Percentiles rank a stretch among this genome's conserved stretches.
Conservation (phyloP, 1,140 invertebrate species). For the Chelonus insularis region DNA sequence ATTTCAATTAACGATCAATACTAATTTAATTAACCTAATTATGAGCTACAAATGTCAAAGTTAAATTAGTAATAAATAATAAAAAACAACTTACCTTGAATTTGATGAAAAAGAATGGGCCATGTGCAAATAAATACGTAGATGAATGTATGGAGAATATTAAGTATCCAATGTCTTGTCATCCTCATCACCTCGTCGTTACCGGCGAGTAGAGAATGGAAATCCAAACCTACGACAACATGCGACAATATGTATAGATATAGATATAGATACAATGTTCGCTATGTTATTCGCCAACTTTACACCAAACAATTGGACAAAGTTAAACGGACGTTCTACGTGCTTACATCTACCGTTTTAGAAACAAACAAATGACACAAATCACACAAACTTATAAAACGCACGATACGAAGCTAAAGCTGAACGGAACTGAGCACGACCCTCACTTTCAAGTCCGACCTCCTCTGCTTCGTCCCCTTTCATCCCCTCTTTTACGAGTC, state of each 20-base stretch:
- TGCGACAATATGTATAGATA: no score
- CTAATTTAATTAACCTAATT: no score
- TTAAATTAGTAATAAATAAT: no score
- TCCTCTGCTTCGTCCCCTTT: not conserved
- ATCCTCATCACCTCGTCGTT: conserved; percentile 1
- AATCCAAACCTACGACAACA: no score
- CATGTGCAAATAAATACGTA: conserved; percentile 1
- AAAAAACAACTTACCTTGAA: conserved; percentile 3
- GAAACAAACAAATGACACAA: not conserved
- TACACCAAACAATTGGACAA: not conserved
- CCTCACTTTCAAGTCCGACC: conserved; percentile 15
- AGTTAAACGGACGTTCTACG: not conserved
- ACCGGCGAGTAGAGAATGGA: not conserved
- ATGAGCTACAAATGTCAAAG: no score
- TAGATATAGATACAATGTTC: no score
- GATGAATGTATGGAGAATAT: not conserved
- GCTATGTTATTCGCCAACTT: no score
- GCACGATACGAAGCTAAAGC: conserved; percentile 13
- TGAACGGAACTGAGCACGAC: conserved; percentile 25
- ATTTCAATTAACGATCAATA: no score
- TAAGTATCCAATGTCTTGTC: not conserved
- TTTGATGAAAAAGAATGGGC: not conserved
- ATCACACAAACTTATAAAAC: conserved; percentile 1
- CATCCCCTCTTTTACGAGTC: conserved; percentile 16
- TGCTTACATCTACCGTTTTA: not conserved